These are phyloP conservation scores for Platichthys stellatus DNA, from an alignment of 2,113 vertebrate genomes.

Conservation along the genomic window DNA sequence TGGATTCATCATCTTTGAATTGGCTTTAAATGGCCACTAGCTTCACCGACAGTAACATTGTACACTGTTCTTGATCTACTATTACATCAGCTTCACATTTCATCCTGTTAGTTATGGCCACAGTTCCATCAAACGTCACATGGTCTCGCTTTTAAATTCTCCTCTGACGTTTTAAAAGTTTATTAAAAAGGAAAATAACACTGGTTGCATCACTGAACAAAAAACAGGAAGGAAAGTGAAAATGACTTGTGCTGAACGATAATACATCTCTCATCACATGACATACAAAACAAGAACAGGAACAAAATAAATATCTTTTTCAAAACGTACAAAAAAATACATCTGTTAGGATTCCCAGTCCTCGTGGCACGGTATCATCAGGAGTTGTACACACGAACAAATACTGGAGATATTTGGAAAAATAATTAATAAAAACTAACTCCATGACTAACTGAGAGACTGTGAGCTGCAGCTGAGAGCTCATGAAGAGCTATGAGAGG, in stretches of 20 bases:
- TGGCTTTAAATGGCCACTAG: too few relatives aligned
- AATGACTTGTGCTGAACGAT: neutral
- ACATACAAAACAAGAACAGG: neutral
- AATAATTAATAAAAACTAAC: too few relatives aligned
- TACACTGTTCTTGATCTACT: too few relatives aligned
- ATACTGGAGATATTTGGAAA: neutral
- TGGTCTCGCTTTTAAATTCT: neutral
- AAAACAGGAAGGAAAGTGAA: neutral
- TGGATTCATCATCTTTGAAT: too few relatives aligned
- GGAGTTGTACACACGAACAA: neutral
- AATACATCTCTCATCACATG: neutral
- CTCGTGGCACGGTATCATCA: neutral
- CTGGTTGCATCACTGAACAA: neutral
- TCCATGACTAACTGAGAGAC: too few relatives aligned
- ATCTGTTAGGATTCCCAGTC: neutral
- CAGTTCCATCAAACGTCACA: neutral
- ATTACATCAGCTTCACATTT: neutral
- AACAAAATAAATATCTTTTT: neutral
- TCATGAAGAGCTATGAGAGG: too few relatives aligned
- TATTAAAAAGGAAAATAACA: neutral
- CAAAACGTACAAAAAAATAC: neutral
- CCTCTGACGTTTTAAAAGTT: neutral
- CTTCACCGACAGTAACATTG: too few relatives aligned
- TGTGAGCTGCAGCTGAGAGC: neutral
- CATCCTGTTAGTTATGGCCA: neutral